phyloP scores from a whole-genome alignment of 1,140 invertebrate genomes.

The Lasaia peninsularis region DNA sequence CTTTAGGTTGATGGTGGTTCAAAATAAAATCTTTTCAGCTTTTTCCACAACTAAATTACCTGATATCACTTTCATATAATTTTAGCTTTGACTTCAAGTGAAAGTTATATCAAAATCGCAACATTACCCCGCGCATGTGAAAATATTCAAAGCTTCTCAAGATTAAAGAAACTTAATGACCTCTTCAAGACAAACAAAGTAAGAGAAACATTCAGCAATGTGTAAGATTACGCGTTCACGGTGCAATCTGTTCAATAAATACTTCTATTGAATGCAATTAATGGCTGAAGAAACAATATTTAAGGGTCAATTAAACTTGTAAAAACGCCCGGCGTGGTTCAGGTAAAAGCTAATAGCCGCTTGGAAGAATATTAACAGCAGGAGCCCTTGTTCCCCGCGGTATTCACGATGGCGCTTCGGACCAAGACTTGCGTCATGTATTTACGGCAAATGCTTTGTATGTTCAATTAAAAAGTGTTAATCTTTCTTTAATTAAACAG shows the following conservation, averaged over 20 bases:
- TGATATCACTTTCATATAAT: too few relatives aligned
- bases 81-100: too few relatives aligned
- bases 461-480: slow-evolving; percentile 7
- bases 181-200: background rate
- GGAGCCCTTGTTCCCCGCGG: slow-evolving; percentile 43
- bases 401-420: slow-evolving; percentile 32
- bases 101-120: too few relatives aligned
- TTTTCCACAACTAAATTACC: too few relatives aligned
- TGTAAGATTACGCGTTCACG: slow-evolving; percentile 27
- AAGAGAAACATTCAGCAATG: slow-evolving; percentile 16
- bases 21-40: too few relatives aligned
- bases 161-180: background rate
- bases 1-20: too few relatives aligned
- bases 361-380: slow-evolving; percentile 61
- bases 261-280: slow-evolving; percentile 59
- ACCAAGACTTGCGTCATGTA: slow-evolving; percentile 3
- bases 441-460: slow-evolving; percentile 6
- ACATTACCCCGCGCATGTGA: too few relatives aligned
- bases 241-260: slow-evolving; percentile 48
- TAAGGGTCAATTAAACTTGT: slow-evolving; percentile 67
- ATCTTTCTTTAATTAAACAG: background rate
- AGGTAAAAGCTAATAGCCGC: slow-evolving; percentile 65
- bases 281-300: slow-evolving; percentile 63
- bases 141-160: background rate
- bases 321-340: slow-evolving; percentile 45